Base-by-base conservation (phyloP, 2,113 vertebrate species). In the Rhinoderma darwinii region DNA sequence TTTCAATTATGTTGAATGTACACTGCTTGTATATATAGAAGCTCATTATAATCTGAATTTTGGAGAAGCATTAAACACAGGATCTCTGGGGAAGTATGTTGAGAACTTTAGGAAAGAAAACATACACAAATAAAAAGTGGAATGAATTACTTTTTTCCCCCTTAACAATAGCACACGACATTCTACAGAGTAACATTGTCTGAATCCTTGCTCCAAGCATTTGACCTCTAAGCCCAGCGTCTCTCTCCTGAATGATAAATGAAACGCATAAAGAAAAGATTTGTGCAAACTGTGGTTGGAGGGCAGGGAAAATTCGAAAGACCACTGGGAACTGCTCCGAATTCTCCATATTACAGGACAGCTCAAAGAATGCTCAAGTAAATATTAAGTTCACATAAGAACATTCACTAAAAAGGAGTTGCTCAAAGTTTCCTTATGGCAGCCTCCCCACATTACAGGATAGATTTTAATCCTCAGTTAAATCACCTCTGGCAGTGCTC, bases 181-280 rank as follows among this genome's bases (percentile, higher is more conserved):
- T 44, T 87, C 77, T 74, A 47, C 78, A 74, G 68, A 27, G 68
- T 82, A 87, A 87, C 77, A 87, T 82, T 74, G 85, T 82, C 77
- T 82, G 85, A 82, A 81, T 82, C 78, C 85, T 87, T 87, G 85
- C 85, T 82, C 85, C 85, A 14, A 87, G 85, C 85, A 30, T 82
- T 82, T 87, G 78, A 82, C 85, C 85, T 82, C 85, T 74, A 82
- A 59, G 85, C 78, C 66, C 78, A 5, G 85, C 77, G 78, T 87
- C 78, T 82, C 78, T 75, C 78, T 86, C 25, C 78, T 87, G 85
- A 87, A 82, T 82, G 85, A 87, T 81, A 87, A 87, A 81, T 87
- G 78, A 81, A 82, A 87, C 78, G 66, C 78, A 82, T 87, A 87
- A 81, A 87, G 77, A 81, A 82, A 87, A 78, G 78, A 87, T 82